These are phyloP conservation scores for Hoplostethus atlanticus DNA, from an alignment of 2,797 vertebrate genomes.

Conservation along the genomic window DNA sequence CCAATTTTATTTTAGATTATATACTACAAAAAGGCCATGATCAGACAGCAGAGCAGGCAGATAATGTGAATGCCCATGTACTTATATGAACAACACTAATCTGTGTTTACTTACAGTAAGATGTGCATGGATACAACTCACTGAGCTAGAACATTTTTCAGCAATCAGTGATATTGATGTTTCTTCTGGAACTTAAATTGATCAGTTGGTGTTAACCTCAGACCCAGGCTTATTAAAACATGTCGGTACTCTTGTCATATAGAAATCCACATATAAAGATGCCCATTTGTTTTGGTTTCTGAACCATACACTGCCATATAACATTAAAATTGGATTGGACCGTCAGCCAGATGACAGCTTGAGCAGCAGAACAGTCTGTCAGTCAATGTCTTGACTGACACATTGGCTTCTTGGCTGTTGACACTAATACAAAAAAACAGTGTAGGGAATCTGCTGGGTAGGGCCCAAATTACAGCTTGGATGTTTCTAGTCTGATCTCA, in stretches of 20 bases:
- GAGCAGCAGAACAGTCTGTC: constrained; percentile 33
- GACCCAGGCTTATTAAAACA: neutral
- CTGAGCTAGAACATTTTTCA: no score
- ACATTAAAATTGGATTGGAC: neutral
- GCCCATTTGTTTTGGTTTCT: neutral
- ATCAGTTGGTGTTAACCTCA: neutral
- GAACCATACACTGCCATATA: neutral
- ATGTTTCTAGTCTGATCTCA: no score
- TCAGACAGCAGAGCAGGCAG: neutral
- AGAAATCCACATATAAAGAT: neutral
- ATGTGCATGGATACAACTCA: neutral
- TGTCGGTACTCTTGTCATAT: neutral
- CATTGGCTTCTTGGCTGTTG: constrained; percentile 6
- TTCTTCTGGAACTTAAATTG: neutral
- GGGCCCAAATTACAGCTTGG: no score
- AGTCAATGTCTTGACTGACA: constrained; percentile 12
- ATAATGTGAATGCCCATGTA: neutral
- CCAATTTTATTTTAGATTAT: neutral
- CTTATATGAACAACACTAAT: neutral
- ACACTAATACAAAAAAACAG: neutral
- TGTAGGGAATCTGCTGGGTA: no score
- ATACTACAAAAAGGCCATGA: neutral
- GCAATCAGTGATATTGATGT: no score
- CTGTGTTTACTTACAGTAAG: neutral
- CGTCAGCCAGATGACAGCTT: constrained; percentile 28